Conservation (phyloP, 2,113 vertebrate genomes). For the Mungos mungo region DNA sequence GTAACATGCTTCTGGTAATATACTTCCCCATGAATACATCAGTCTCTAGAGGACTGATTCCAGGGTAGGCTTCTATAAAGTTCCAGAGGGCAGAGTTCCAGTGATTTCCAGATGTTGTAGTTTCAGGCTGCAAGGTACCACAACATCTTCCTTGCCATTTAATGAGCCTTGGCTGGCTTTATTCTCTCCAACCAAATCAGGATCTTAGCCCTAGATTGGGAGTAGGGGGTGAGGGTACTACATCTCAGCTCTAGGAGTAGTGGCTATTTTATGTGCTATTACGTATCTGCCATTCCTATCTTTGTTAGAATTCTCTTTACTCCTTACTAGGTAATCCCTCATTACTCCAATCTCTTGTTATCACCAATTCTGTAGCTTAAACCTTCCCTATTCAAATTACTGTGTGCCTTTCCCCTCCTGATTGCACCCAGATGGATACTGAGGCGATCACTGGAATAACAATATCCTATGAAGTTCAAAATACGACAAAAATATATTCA, state of each 20-base stretch:
- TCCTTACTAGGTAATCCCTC: background rate
- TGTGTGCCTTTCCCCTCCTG: conserved; percentile 1
- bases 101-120: background rate
- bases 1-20: background rate
- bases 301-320: conserved; percentile 22
- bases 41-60: background rate
- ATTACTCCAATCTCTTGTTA: background rate
- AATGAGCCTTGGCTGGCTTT: background rate
- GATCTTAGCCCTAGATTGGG: background rate
- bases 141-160: background rate
- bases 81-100: background rate
- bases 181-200: background rate
- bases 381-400: conserved; percentile 19
- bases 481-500: conserved; percentile 34
- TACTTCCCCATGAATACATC: background rate
- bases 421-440: background rate
- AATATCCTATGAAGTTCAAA: conserved; percentile 3
- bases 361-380: conserved; percentile 28
- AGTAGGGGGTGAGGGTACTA: background rate
- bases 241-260: background rate
- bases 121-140: background rate
- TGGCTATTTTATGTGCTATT: background rate
- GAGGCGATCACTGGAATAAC: background rate
- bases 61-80: background rate
- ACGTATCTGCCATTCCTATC: background rate